phyloP scores from a whole-genome alignment of 2,113 vertebrate species.

The Neoarius graeffei region DNA sequence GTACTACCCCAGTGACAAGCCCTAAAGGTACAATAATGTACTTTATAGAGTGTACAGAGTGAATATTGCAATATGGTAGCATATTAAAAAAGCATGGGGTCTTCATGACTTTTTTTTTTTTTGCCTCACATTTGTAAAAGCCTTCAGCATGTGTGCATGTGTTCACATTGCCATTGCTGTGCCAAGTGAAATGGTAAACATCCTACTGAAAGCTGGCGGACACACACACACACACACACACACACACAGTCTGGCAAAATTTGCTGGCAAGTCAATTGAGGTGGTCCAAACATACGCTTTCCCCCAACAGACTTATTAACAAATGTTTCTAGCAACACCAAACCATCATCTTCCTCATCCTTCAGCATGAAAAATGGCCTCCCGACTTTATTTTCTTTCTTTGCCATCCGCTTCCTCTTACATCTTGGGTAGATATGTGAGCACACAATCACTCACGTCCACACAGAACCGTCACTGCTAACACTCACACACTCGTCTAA shows the following conservation, averaged over 20 bases:
- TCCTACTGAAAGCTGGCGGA: slow-evolving; percentile 26
- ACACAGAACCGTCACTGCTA: background rate
- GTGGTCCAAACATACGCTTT: slow-evolving; percentile 20
- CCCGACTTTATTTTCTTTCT: slow-evolving; percentile 12
- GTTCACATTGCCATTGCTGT: slow-evolving; percentile 25
- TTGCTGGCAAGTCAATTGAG: background rate
- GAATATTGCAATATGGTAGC: background rate
- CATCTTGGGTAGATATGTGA: slow-evolving; percentile 19
- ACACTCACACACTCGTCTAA: slow-evolving; percentile 10
- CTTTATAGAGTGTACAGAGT: background rate
- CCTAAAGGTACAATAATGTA: no score
- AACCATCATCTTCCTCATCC: slow-evolving; percentile 14
- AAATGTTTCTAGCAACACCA: background rate
- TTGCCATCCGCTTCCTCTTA: slow-evolving; percentile 44
- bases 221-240: slow-evolving; percentile 4
- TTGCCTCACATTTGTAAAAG: background rate
- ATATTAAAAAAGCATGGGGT: background rate
- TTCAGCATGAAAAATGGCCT: slow-evolving; percentile 23
- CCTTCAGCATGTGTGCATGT: background rate
- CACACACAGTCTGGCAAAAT: slow-evolving; percentile 1
- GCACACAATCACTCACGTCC: slow-evolving; percentile 16
- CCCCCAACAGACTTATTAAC: background rate
- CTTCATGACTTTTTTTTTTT: background rate
- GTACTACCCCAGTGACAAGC: no score
- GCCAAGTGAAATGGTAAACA: slow-evolving; percentile 46